phyloP scores from a whole-genome alignment of 1,140 invertebrate genomes.

The Rhopalosiphum padi region DNA sequence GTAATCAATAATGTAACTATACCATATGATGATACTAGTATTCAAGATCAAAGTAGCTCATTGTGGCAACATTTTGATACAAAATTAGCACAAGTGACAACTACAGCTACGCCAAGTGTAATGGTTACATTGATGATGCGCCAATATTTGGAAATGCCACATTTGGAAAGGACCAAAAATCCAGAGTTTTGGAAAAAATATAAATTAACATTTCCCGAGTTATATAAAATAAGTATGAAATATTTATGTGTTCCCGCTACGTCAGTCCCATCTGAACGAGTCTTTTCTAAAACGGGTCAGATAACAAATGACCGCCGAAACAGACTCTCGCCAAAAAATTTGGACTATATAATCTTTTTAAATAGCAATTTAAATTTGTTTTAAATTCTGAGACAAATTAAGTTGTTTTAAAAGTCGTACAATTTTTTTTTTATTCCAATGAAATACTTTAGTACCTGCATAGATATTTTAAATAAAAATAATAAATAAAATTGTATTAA shows the following conservation, averaged over 20 bases:
- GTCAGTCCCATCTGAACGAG: background rate
- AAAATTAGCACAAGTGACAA: background rate
- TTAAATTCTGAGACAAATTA: no score
- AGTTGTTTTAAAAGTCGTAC: no score
- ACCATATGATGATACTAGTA: constrained; percentile 8
- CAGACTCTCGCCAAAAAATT: background rate
- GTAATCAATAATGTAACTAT: constrained; percentile 7
- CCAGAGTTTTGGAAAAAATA: background rate
- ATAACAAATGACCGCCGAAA: background rate
- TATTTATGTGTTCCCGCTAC: background rate
- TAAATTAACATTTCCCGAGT: background rate
- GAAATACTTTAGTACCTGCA: no score
- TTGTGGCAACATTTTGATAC: constrained; percentile 8
- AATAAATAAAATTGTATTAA: no score
- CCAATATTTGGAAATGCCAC: background rate
- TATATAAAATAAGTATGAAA: background rate
- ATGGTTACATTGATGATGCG: background rate
- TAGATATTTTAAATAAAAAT: no score
- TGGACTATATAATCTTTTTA: background rate
- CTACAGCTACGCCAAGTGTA: background rate
- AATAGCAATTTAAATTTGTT: background rate
- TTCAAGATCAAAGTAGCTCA: background rate
- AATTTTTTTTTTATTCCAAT: no score
- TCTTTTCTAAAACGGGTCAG: background rate
- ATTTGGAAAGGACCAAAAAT: background rate